phyloP scores from a whole-genome alignment of 2,797 vertebrate species.

The Caiman crocodilus region DNA sequence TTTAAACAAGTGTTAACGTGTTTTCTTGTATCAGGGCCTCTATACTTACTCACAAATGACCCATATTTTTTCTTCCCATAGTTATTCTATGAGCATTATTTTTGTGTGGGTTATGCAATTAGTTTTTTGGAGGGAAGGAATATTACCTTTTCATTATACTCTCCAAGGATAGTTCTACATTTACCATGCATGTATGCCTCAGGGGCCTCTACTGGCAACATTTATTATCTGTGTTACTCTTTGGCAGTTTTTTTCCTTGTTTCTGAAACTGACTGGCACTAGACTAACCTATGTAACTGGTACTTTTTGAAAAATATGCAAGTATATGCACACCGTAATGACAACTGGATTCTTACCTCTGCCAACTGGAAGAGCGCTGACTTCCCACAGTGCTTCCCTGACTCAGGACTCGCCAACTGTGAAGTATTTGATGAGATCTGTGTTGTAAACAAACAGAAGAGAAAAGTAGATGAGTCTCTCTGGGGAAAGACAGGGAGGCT shows the following conservation, averaged over 20 bases:
- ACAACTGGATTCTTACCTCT: constrained; percentile 85
- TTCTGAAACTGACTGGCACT: background rate
- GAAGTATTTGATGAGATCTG: constrained; percentile 88
- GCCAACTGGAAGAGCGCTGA: constrained; percentile 96
- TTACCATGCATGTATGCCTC: background rate
- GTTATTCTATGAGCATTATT: background rate
- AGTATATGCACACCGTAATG: background rate
- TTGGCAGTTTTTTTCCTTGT: background rate
- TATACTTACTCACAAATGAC: background rate
- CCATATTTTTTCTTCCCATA: background rate
- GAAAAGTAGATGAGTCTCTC: constrained; percentile 37
- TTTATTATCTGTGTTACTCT: background rate
- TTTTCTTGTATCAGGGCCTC: background rate
- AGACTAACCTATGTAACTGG: background rate
- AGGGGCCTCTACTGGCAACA: background rate
- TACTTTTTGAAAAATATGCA: background rate
- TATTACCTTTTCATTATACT: background rate
- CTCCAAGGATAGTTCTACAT: background rate
- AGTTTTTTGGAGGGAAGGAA: background rate
- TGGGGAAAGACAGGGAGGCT: background rate
- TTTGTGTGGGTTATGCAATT: background rate
- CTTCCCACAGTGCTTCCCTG: constrained; percentile 90
- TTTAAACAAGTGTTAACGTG: background rate
- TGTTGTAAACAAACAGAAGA: constrained; percentile 72
- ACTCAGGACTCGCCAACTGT: constrained; percentile 84